Base-by-base conservation (phyloP, 2,888 invertebrate species). In the Athrips mouffetella region DNA sequence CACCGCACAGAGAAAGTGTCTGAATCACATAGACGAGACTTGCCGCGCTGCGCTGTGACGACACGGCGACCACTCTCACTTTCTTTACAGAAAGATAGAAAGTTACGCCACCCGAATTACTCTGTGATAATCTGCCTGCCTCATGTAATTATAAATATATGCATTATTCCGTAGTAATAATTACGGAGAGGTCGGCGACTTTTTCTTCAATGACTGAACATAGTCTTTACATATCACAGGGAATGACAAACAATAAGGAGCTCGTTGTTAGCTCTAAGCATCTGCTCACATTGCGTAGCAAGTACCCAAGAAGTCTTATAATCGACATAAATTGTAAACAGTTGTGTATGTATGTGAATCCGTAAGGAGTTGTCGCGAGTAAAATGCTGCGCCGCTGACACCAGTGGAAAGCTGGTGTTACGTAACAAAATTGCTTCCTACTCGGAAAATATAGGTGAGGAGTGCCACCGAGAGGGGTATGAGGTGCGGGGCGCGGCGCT, bases 381-480 rank as follows among this genome's bases (percentile, higher is more conserved):
- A 65, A 70, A 73, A 74, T 71, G 68, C 67, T 65, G 67, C 52
- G 59, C 59, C 52, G 60, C 59, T 56, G 53, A 55, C 62, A 62
- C 50, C 57, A 65, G 65, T 74, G 80, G 78, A 83, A 83, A 81
- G 78, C 73, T 60, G 58, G 47, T 51, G 58, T 82, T 85, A 71
- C 77, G 73, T 62, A 83, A 83, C 66, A 37, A 37, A 46, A 51
- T 69, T 59, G 71, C 80, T 85, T 87, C 87, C 87, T 85, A 72
- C 66, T 80, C 65, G 70, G 75, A 62, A 76, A 78, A 86, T 80
- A 80, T 83, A 83, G 85, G 85, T 83, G 76, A 84, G 78, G 78
- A 81, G 80, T 76, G 75, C 63, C 56, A 64, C 48, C 55, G 54
- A 54, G 49, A 53, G 57, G 55, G 55, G 49, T 54, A 58, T 39